A percentile compares a stretch with the other conserved stretches of the same genome.
These are phyloP conservation scores for Melanostigma gelatinosum DNA, from an alignment of 2,113 vertebrate genomes.

Conservation along the genomic window DNA sequence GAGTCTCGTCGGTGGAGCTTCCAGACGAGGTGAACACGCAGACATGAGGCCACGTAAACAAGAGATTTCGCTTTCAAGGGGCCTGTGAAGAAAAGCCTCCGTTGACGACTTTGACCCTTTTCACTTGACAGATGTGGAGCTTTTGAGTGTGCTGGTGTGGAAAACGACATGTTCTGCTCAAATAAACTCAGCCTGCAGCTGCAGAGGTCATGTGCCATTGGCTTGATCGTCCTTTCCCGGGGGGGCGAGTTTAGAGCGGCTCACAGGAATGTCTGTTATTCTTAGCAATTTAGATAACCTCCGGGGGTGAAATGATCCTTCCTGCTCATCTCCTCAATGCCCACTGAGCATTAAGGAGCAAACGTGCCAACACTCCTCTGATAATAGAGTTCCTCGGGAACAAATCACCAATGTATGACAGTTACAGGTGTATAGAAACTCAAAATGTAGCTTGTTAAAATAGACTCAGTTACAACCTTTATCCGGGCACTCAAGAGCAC, in stretches of 20 bases:
- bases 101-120: conserved; percentile 34
- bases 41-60: conserved; percentile 55
- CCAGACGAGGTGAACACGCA: conserved; percentile 49
- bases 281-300: conserved; percentile 62
- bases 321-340: conserved; percentile 22
- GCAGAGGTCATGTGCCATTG: conserved; percentile 62
- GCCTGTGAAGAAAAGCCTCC: conserved; percentile 38
- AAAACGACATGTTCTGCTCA: conserved; percentile 47
- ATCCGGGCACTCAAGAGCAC: background rate
- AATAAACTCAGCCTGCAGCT: conserved; percentile 52
- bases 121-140: conserved; percentile 32
- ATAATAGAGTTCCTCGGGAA: background rate
- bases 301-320: conserved; percentile 42
- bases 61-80: conserved; percentile 50
- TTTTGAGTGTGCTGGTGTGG: conserved; percentile 12
- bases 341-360: conserved; percentile 14
- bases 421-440: background rate
- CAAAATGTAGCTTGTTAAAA: background rate
- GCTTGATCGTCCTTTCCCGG: conserved; percentile 41
- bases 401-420: background rate
- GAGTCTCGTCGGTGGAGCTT: conserved; percentile 18
- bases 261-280: conserved; percentile 72
- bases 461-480: background rate
- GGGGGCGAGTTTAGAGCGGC: conserved; percentile 45
- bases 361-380: background rate